Conservation (phyloP, 1,140 invertebrate genomes). For the Procambarus clarkii region DNA sequence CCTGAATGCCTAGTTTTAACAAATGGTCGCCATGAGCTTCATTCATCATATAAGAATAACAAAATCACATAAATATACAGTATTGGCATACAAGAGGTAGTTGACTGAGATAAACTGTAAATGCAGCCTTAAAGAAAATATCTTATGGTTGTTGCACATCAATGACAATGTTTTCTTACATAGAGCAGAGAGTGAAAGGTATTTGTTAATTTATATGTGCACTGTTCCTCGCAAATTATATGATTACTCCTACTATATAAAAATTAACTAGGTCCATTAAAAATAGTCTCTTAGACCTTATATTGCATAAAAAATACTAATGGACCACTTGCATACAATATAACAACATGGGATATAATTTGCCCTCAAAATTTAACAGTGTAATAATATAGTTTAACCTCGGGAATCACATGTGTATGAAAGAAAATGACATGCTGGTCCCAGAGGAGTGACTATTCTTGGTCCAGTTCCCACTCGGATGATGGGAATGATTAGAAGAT, state of each 20-base stretch:
- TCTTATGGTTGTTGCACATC: neutral
- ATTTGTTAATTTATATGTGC: neutral
- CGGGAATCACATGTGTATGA: no score
- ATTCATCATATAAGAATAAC: slow-evolving; percentile 5
- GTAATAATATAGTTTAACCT: no score
- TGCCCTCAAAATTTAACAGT: no score
- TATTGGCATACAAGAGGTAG: slow-evolving; percentile 32
- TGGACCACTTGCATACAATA: neutral
- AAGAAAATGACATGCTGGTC: neutral
- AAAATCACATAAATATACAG: slow-evolving; percentile 23
- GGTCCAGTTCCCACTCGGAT: neutral
- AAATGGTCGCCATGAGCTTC: neutral
- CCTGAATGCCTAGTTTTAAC: slow-evolving; percentile 24
- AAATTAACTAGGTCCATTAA: neutral
- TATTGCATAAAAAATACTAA: neutral
- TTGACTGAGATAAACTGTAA: slow-evolving; percentile 12
- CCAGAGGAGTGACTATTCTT: neutral
- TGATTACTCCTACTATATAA: neutral
- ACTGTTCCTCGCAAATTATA: neutral
- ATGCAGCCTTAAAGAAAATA: slow-evolving; percentile 3
- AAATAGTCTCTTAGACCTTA: neutral
- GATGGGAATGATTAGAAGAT: neutral
- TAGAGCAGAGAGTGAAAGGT: neutral
- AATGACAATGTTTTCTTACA: no score
- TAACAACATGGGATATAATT: no score